Evolutionary conservation across 2,113 vertebrate genomes (phyloP).

Genomic region (Megalops atlanticus): DNA sequence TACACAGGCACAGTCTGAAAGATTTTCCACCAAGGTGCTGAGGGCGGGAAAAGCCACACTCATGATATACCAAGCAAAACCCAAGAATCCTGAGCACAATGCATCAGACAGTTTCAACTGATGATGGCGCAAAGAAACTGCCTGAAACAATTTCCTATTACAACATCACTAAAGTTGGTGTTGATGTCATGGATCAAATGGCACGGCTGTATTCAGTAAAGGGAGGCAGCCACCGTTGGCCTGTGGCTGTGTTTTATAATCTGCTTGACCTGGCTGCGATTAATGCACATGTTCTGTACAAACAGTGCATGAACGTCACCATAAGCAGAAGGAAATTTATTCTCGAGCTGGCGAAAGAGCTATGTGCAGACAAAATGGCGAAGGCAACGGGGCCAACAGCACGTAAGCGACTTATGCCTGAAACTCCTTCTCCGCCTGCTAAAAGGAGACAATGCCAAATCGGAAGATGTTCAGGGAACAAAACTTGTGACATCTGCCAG

Average conservation of each 20-base stretch:
- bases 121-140: neutral
- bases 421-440: too few relatives aligned
- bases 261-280: constrained; percentile 34
- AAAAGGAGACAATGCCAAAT: too few relatives aligned
- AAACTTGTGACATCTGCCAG: too few relatives aligned
- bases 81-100: constrained; percentile 15
- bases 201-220: constrained; percentile 21
- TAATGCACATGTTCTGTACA: constrained; percentile 23
- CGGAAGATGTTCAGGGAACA: too few relatives aligned
- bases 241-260: constrained; percentile 33
- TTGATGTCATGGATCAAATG: constrained; percentile 36
- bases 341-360: neutral
- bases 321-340: neutral
- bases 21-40: neutral
- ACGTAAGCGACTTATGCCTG: too few relatives aligned
- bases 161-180: neutral
- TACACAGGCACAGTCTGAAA: neutral
- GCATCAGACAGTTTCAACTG: neutral
- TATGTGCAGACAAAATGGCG: too few relatives aligned
- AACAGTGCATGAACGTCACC: neutral
- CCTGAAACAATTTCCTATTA: neutral
- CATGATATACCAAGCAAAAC: constrained; percentile 19
- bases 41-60: neutral
- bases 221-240: constrained; percentile 21
- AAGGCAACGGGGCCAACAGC: too few relatives aligned